Evolutionary conservation across 2,113 vertebrate genomes (phyloP), one percentile per base, ranked within the genome.

Genomic region (Glareola pratincola): DNA sequence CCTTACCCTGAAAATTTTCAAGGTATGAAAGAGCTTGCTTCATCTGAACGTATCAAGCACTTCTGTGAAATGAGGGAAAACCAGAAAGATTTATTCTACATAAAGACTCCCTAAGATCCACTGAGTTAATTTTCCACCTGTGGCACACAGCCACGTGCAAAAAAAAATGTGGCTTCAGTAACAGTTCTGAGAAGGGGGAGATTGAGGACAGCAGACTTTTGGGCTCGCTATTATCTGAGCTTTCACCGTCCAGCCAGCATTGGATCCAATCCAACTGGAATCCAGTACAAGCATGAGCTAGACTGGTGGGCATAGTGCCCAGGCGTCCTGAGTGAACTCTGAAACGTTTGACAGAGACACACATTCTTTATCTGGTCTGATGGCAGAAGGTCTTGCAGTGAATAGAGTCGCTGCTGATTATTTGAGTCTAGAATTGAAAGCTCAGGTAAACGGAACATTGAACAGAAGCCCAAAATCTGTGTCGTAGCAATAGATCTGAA

Each of bases 141-240:
- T 60, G 75, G 79, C 89, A 82, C 9, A 18, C 8, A 83, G 86
- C 57, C 75, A 83, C 0, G 0, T n/a, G 36, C 29, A 73, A 43
- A 81, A 81, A 85, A 82, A 43, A n/a, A 18, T 39, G 36, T 66
- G 45, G 22, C 60, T 88, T 75, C 68, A 93, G 56, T 30, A 73
- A 36, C 45, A 53, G 41, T 67, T 94, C 47, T 78, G 69, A 79
- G 66, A 72, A 79, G 30, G 21, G 29, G 30, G 34, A 76, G 68
- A 36, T 11, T 90, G 62, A 93, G 81, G 81, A 97, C 73, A 87
- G 32, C 51, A 82, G 93, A 83, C 79, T 88, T 94, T 47, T 68
- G 43, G 67, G 8, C 47, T 92, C 1, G 0, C 27, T 3, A 1
- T 68, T 88, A 12, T 92, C 60, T 88, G 51, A 60, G 48, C n/a